Base-by-base conservation (phyloP, 1,140 invertebrate genomes). In the Drosophila tropicalis region DNA sequence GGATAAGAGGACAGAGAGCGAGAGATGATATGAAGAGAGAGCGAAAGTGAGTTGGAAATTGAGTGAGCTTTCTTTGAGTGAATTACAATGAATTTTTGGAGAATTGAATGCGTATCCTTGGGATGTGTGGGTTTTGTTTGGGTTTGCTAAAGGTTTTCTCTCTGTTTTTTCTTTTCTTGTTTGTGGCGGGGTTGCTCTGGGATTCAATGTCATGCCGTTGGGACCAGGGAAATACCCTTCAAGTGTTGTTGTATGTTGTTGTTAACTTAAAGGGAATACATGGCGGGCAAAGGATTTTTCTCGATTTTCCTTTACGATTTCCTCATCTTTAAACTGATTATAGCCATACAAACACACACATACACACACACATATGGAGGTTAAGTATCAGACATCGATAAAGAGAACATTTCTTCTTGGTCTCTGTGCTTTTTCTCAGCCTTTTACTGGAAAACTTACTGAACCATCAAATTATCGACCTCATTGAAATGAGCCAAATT, bases 171-270 rank as follows among this genome's bases (percentile, higher is more conserved):
- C 62, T 15, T 34, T 10, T 67, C 34, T 55, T 56, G 19, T 51
- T 47, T 75, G 71, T 80, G 73, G 83, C 67, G 83, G 82, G 91
- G 91, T 91, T 91, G 91, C 91, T 92, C 75, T 91, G 91, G 91
- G 91, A 91, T 82, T 91, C 81, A 72, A 89, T 90, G 81, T 85
- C 91, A 92, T 90, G 91, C 91, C 90, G 90, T 62, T 92, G 91
- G 91, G 91, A 92, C 90, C 83, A 78, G 86, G 89, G 83, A 91
- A 87, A 90, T 91, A 84, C 90, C 89, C 81, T 70, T 54, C 66
- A 72, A 82, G 57, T 71, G 84, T 36, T 58, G 41, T 63, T 72
- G 29, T 70, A 79, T 72, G 29, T 70, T 83, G 70, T 64, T 78
- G 64, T 77, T 76, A 25, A 51, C 17, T 51, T 51, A 51, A 51